phyloP scores from a whole-genome alignment of 2,113 vertebrate species.

The Tupaia tana region DNA sequence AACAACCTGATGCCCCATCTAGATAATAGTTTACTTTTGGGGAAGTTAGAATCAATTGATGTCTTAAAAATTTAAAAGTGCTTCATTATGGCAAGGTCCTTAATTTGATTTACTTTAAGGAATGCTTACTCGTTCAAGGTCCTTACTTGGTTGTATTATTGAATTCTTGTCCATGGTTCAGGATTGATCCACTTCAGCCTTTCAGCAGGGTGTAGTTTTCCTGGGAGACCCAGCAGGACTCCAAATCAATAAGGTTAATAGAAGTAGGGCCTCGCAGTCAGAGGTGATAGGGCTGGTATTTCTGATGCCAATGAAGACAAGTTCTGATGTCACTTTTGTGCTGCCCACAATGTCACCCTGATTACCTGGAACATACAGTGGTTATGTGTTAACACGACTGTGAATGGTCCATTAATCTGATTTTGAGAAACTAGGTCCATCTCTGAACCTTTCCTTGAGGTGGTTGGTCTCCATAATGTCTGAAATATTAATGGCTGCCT shows the following conservation, averaged over 20 bases:
- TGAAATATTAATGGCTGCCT: conserved; percentile 86
- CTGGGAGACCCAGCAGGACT: conserved; percentile 92
- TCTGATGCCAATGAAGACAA: conserved; percentile 95
- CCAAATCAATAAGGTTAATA: conserved; percentile 98
- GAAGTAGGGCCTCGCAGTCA: conserved; percentile 95
- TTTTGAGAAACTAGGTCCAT: conserved; percentile 88
- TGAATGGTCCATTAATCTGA: conserved; percentile 91
- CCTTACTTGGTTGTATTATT: conserved; percentile 89
- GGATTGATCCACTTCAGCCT: conserved; percentile 96
- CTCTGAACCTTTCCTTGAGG: conserved; percentile 86
- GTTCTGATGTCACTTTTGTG: conserved; percentile 93
- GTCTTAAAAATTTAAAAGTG: conserved; percentile 76
- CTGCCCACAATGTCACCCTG: conserved; percentile 91
- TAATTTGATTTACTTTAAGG: conserved; percentile 86
- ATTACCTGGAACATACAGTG: conserved; percentile 89
- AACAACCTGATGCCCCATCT: background rate
- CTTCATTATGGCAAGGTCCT: conserved; percentile 75
- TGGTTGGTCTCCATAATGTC: conserved; percentile 87
- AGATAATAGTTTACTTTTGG: conserved; percentile 43
- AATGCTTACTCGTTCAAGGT: conserved; percentile 84
- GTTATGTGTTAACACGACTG: conserved; percentile 85
- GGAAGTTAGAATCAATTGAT: conserved; percentile 67
- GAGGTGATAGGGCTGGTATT: conserved; percentile 94
- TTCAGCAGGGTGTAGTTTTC: conserved; percentile 93
- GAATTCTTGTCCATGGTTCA: conserved; percentile 93